phyloP scores from a whole-genome alignment of 1,140 invertebrate genomes.

The Brachionus calyciflorus region DNA sequence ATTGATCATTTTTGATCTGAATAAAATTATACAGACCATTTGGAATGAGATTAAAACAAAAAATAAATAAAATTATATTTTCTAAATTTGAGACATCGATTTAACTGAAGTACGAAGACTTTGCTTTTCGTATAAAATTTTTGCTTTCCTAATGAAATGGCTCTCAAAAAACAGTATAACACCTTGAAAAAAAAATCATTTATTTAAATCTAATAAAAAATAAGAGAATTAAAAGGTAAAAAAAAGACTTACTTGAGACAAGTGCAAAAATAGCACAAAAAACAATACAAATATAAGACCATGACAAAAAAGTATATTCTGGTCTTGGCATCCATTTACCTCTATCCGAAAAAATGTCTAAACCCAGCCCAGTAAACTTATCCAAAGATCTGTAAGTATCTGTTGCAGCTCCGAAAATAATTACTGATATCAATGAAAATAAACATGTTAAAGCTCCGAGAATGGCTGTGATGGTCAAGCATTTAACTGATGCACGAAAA shows the following conservation, averaged over 20 bases:
- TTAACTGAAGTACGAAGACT: constrained; percentile 41
- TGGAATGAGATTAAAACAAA: neutral
- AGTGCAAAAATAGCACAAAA: constrained; percentile 40
- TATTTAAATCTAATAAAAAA: no score
- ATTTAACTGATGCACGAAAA: constrained; percentile 40
- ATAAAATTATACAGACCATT: no score
- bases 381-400: constrained; percentile 42
- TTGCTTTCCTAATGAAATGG: constrained; percentile 39
- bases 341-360: constrained; percentile 38
- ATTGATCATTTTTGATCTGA: no score
- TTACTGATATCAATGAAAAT: constrained; percentile 15
- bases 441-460: constrained; percentile 35
- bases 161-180: constrained; percentile 44
- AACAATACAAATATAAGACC: constrained; percentile 42
- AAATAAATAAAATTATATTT: neutral
- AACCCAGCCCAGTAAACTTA: constrained; percentile 8
- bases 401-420: constrained; percentile 29
- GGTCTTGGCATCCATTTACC: constrained; percentile 47
- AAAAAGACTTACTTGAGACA: neutral
- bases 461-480: constrained; percentile 8
- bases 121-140: constrained; percentile 42
- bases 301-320: constrained; percentile 45
- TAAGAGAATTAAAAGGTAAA: neutral
- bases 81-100: constrained; percentile 40
- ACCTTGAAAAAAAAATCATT: constrained; percentile 20